Base-by-base conservation (phyloP, 2,888 invertebrate species). In the Xanthia icteritia region DNA sequence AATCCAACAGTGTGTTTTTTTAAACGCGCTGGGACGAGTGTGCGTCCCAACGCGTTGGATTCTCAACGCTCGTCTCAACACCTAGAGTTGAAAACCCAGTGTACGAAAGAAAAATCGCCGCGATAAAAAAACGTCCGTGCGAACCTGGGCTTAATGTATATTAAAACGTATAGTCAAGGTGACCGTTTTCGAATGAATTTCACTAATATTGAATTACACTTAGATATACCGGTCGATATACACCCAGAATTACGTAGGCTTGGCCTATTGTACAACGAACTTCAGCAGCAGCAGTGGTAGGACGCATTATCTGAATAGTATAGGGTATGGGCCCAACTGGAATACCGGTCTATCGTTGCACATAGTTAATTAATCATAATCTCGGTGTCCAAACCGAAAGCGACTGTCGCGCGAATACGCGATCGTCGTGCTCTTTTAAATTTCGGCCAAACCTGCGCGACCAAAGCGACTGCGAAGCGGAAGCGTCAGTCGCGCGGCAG, bases 241-340 rank as follows among this genome's bases (percentile, higher is more conserved):
- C 20, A 70, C 15, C 5, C 20, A 58, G 17, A 36, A 58, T 58
- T 15, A 45, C 8, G 48, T 42, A 81, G 60, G 75, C 61, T 31
- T 48, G 36, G 31, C 54, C 66, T 82, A 48, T 81, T 75, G n/a
- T 58, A 17, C 15, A 67, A 67, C 20, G 66, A 82, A 76, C n/a
- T 56, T 73, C 64, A n/a, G n/a, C n/a, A n/a, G n/a, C n/a, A n/a
- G n/a, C 45, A 77, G 9, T 72, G 9, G 27, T 45, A 61, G 45
- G 45, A 71, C 1, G 20, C n/a, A 61, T 54, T 45, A 45, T n/a
- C 9, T 36, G 36, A 36, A 45, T 36, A 36, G 20, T 54, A 17
- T 36, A 42, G 13, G 54, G 39, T 31, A 71, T 56, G 36, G 39
- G 56, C 48, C 66, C 56, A 77, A 63, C 11, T 81, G 15, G 70